Evolutionary conservation across 2,113 vertebrate species (phyloP).

Genomic region (Ia io): DNA sequence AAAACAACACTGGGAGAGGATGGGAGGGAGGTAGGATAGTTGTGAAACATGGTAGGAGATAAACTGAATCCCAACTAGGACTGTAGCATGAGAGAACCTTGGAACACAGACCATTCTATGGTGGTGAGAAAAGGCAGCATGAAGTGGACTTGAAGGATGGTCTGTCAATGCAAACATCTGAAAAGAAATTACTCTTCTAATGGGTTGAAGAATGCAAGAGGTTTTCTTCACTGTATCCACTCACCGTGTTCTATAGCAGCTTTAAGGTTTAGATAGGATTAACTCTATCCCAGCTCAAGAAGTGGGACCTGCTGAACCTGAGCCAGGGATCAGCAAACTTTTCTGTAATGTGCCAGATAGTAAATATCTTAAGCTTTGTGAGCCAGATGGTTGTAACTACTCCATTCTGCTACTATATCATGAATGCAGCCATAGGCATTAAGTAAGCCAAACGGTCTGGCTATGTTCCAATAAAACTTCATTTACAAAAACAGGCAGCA

Average conservation of each 20-base stretch:
- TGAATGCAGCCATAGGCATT: neutral
- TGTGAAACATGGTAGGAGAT: neutral
- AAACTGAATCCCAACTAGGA: neutral
- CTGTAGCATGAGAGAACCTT: neutral
- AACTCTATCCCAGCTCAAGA: neutral
- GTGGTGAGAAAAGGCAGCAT: neutral
- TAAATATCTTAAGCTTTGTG: neutral
- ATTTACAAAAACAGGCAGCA: conserved; percentile 17
- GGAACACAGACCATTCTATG: neutral
- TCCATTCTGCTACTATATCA: neutral
- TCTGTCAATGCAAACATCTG: neutral
- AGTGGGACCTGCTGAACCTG: neutral
- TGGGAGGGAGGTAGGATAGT: too few relatives aligned
- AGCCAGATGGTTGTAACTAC: neutral
- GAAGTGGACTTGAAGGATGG: neutral
- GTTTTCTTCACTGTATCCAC: neutral
- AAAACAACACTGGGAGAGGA: neutral
- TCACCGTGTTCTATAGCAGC: neutral
- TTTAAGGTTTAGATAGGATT: neutral
- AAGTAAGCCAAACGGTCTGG: neutral
- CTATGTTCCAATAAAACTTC: conserved; percentile 20
- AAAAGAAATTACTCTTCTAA: neutral
- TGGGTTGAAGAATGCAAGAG: neutral
- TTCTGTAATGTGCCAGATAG: neutral
- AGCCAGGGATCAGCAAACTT: neutral